phyloP scores from a whole-genome alignment of 37 sponge, comb jelly and placozoan genomes.

The Halichondria panicea region DNA sequence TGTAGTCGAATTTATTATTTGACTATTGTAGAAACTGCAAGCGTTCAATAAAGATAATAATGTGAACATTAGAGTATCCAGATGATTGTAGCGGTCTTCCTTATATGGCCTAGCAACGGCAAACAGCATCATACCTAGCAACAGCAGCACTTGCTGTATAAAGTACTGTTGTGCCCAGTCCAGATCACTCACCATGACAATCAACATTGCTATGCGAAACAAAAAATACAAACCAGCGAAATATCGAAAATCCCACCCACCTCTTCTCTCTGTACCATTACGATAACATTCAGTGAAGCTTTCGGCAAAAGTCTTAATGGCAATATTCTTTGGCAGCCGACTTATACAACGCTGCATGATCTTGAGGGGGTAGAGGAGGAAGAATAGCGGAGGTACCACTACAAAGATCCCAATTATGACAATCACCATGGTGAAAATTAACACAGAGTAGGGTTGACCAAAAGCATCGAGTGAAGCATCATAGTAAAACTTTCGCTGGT shows the following conservation, averaged over 20 bases:
- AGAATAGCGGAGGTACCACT: slow-evolving; percentile 55
- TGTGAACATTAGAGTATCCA: slow-evolving; percentile 22
- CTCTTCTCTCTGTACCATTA: not conserved
- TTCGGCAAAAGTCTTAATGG: slow-evolving; percentile 39
- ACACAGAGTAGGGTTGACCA: not conserved
- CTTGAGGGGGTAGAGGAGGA: slow-evolving; percentile 25
- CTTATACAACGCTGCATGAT: slow-evolving; percentile 10
- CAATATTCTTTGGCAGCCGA: slow-evolving; percentile 1
- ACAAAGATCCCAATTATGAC: slow-evolving; percentile 37
- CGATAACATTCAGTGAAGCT: slow-evolving; percentile 26
- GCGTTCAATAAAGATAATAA: slow-evolving; percentile 11
- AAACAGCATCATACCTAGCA: slow-evolving; percentile 1
- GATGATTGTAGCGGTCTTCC: slow-evolving; percentile 31
- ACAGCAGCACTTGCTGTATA: slow-evolving; percentile 19
- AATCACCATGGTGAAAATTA: slow-evolving; percentile 15
- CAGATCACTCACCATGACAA: not conserved
- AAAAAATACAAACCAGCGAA: slow-evolving; percentile 34
- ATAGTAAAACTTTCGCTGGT: slow-evolving; percentile 13
- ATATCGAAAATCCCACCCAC: slow-evolving; percentile 23
- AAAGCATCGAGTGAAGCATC: not conserved
- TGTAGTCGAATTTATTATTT: not conserved
- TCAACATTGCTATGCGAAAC: slow-evolving; percentile 24
- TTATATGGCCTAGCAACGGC: slow-evolving; percentile 41
- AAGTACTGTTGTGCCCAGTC: not conserved
- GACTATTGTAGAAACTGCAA: slow-evolving; percentile 15